A percentile compares a stretch with the other conserved stretches of the same genome.
These are phyloP conservation scores for Melanocharis versteri DNA, from an alignment of 2,113 vertebrate genomes.

Conservation along the genomic window DNA sequence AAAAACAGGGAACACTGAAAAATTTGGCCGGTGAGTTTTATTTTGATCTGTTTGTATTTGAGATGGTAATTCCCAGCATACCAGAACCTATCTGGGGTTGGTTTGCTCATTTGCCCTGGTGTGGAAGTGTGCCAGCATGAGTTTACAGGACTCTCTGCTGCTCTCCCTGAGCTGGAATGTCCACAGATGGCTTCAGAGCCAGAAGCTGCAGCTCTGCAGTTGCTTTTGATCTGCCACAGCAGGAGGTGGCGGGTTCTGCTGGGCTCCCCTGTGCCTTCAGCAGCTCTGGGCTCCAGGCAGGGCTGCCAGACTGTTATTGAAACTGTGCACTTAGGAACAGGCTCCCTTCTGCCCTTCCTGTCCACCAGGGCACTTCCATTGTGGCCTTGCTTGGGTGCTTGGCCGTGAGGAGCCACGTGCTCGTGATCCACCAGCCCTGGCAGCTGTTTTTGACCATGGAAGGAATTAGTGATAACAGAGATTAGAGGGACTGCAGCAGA, in stretches of 20 bases:
- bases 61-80: neutral
- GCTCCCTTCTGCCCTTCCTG: neutral
- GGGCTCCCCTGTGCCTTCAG: neutral
- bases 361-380: neutral
- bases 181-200: neutral
- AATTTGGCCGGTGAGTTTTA: conserved; percentile 89
- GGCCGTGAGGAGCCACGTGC: neutral
- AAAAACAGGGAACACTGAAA: conserved; percentile 95
- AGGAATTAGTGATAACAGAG: neutral
- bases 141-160: neutral
- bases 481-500: neutral
- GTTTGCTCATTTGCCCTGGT: neutral
- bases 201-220: neutral
- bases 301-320: neutral
- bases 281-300: neutral
- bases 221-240: neutral
- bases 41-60: neutral
- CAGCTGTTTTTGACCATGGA: accelerated
- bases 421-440: neutral
- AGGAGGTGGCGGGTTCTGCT: neutral
- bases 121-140: neutral
- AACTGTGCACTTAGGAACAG: neutral
- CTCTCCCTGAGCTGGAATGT: neutral
- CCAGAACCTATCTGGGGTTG: neutral
- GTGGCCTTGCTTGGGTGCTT: neutral